A percentile compares a stretch with the other conserved stretches of the same genome.
Evolutionary conservation across 2,797 vertebrate genomes (phyloP).

Genomic region (Coranthus polyacanthus): DNA sequence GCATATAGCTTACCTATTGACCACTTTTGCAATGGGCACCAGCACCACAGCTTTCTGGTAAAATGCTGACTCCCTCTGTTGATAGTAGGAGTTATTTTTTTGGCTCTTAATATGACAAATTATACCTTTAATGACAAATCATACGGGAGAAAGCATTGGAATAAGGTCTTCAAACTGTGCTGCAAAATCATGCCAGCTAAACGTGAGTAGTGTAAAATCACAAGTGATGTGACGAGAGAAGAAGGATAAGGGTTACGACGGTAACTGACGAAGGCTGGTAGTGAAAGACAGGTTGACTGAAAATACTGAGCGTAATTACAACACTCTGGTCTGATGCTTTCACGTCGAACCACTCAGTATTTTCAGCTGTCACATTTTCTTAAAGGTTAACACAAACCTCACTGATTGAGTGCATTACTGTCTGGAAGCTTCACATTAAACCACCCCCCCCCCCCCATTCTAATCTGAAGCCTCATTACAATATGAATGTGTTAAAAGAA

Average conservation of each 20-base stretch:
- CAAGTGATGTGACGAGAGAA: neutral
- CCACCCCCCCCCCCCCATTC: conserved; percentile 39
- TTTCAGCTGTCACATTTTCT: conserved; percentile 40
- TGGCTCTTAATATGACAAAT: too few relatives aligned
- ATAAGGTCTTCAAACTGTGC: neutral
- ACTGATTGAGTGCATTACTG: conserved; percentile 44
- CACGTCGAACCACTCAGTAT: conserved; percentile 20
- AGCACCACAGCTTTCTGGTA: too few relatives aligned
- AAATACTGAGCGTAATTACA: conserved; percentile 39
- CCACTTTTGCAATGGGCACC: too few relatives aligned
- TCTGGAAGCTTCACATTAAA: conserved; percentile 39
- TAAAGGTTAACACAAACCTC: conserved; percentile 49
- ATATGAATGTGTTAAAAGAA: conserved; percentile 65
- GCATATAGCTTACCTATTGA: too few relatives aligned
- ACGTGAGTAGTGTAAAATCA: conserved; percentile 5
- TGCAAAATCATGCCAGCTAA: neutral
- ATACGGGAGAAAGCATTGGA: too few relatives aligned
- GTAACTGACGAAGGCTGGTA: conserved; percentile 32
- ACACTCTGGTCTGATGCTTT: conserved; percentile 24
- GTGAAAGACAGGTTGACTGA: conserved; percentile 27
- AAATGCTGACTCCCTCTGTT: too few relatives aligned
- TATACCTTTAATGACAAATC: too few relatives aligned
- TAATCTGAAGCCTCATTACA: conserved; percentile 72
- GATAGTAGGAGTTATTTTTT: too few relatives aligned
- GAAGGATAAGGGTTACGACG: conserved; percentile 20